These are phyloP conservation scores for Ecliptopera silaceata DNA, from an alignment of 2,888 invertebrate species.

Conservation along the genomic window DNA sequence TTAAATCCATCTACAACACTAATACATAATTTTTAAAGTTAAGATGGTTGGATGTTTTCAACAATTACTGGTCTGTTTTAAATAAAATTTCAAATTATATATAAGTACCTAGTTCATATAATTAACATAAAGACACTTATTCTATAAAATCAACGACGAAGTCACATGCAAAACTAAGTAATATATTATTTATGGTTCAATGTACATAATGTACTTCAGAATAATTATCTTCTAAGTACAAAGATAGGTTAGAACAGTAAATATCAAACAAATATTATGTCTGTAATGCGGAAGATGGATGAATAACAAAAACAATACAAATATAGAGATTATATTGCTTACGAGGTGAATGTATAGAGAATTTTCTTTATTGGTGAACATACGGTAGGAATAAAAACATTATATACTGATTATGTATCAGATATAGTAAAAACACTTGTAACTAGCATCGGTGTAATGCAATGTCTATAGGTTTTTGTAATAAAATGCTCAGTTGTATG, in stretches of 20 bases:
- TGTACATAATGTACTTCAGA: constrained; percentile 15
- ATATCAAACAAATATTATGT: constrained; percentile 28
- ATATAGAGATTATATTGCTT: not conserved
- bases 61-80: too few species aligned
- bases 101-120: too few species aligned
- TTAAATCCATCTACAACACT: too few species aligned
- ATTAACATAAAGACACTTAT: too few species aligned
- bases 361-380: not conserved
- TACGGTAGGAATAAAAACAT: too few species aligned
- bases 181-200: constrained; percentile 6
- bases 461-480: constrained; percentile 48
- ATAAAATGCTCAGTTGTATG: constrained; percentile 47
- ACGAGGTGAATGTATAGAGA: not conserved
- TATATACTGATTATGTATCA: too few species aligned
- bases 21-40: too few species aligned
- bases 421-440: too few species aligned
- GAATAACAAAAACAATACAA: constrained; percentile 32
- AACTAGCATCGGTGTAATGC: constrained; percentile 23
- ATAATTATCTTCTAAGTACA: constrained; percentile 16
- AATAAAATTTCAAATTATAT: too few species aligned
- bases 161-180: too few species aligned
- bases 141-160: too few species aligned
- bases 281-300: constrained; percentile 33
- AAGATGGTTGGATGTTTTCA: too few species aligned
- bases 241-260: constrained; percentile 9